These are phyloP conservation scores for Emydoidea blandingii DNA, from an alignment of 2,797 vertebrate genomes.

Conservation along the genomic window DNA sequence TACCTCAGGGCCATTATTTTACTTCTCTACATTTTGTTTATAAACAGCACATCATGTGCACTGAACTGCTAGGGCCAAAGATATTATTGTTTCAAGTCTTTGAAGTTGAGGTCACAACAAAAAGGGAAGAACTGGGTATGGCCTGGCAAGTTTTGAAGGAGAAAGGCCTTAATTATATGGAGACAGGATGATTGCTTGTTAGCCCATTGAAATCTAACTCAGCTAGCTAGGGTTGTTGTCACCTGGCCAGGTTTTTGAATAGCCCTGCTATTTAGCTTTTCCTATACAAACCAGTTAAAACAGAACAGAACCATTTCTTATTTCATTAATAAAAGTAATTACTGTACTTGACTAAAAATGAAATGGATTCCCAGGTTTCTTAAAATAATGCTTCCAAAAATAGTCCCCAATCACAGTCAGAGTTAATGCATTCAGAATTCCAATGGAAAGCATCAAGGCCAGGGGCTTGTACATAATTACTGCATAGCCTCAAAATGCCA, in stretches of 20 bases:
- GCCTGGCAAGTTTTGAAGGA: slow-evolving; percentile 14
- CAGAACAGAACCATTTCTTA: slow-evolving; percentile 50
- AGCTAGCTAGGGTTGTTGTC: background rate
- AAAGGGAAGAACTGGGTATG: background rate
- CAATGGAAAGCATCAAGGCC: slow-evolving; percentile 45
- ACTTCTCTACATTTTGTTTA: background rate
- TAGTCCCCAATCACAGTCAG: slow-evolving; percentile 67
- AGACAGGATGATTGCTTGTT: background rate
- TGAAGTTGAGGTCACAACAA: slow-evolving; percentile 1
- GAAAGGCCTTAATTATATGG: background rate
- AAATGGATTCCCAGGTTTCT: slow-evolving; percentile 72
- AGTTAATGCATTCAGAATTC: slow-evolving; percentile 58
- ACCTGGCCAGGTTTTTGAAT: background rate
- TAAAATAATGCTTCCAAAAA: slow-evolving; percentile 72
- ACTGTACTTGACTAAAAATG: slow-evolving; percentile 70
- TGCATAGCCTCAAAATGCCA: background rate
- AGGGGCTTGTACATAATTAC: slow-evolving; percentile 60
- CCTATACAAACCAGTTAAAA: slow-evolving; percentile 28
- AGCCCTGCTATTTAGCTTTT: background rate
- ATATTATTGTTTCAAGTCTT: slow-evolving; percentile 16
- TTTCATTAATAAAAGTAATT: slow-evolving; percentile 62
- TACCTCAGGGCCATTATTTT: background rate
- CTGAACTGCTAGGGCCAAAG: background rate
- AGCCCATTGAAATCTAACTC: background rate
- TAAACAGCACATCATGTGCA: background rate